These are phyloP conservation scores for Pelobates cultripes DNA, from an alignment of 2,797 vertebrate species.

Conservation along the genomic window DNA sequence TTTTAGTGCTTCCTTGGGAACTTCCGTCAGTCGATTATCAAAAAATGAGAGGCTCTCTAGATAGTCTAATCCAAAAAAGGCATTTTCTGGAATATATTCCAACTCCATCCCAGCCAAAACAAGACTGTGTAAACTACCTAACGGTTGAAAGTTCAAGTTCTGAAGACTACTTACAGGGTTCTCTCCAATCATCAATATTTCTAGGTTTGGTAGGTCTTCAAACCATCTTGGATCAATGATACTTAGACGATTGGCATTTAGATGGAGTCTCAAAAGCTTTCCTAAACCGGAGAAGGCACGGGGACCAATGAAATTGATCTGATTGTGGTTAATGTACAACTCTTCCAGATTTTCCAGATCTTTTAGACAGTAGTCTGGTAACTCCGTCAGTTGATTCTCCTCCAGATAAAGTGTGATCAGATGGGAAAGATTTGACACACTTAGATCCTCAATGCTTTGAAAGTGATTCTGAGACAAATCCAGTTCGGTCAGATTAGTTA, in stretches of 20 bases:
- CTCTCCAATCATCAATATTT: slow-evolving; percentile 85
- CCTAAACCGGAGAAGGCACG: slow-evolving; percentile 77
- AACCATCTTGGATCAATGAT: slow-evolving; percentile 81
- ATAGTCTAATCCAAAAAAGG: slow-evolving; percentile 78
- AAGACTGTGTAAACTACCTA: slow-evolving; percentile 78
- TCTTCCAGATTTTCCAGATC: slow-evolving; percentile 80
- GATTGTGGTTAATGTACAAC: slow-evolving; percentile 85
- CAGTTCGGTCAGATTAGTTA: slow-evolving; percentile 80
- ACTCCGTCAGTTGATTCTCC: slow-evolving; percentile 78
- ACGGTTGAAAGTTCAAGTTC: slow-evolving; percentile 77
- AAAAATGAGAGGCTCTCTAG: slow-evolving; percentile 84
- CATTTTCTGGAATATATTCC: slow-evolving; percentile 71
- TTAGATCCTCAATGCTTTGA: slow-evolving; percentile 71
- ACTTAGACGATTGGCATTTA: slow-evolving; percentile 79
- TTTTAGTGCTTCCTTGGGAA: slow-evolving; percentile 75
- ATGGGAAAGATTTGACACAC: slow-evolving; percentile 71
- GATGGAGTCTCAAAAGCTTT: slow-evolving; percentile 79
- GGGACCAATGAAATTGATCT: slow-evolving; percentile 76
- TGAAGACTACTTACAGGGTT: slow-evolving; percentile 79
- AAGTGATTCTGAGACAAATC: slow-evolving; percentile 85
- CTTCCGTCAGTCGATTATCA: slow-evolving; percentile 74
- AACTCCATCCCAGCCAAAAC: slow-evolving; percentile 81
- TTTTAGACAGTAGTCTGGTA: slow-evolving; percentile 75
- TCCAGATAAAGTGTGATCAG: slow-evolving; percentile 83
- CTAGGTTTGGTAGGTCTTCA: slow-evolving; percentile 77